phyloP scores from a whole-genome alignment of 1,140 invertebrate genomes.

The Ladona fulva region DNA sequence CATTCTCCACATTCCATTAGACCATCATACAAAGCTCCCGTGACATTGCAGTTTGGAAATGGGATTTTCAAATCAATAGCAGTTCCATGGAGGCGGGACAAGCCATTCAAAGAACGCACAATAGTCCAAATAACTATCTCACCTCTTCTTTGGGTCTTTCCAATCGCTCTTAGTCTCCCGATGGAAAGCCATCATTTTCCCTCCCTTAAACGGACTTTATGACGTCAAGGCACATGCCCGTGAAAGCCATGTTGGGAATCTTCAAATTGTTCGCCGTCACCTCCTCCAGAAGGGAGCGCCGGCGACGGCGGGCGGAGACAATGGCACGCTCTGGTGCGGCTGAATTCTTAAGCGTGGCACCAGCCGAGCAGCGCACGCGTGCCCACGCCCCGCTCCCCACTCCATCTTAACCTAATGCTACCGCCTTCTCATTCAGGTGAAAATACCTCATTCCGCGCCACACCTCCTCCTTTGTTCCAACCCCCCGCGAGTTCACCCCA shows the following conservation, averaged over 20 bases:
- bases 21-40: no score
- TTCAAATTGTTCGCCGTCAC: not conserved
- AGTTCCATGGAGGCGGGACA: no score
- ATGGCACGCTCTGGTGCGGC: not conserved
- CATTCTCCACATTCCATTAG: no score
- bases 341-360: not conserved
- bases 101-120: no score
- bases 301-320: not conserved
- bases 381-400: not conserved
- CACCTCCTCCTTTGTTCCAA: not conserved
- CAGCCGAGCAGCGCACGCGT: not conserved
- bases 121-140: no score
- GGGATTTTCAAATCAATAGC: no score
- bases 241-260: constrained; percentile 4
- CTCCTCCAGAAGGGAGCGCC: not conserved
- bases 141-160: no score
- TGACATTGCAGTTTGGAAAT: no score
- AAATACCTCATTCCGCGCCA: not conserved
- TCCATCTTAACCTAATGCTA: not conserved
- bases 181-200: not conserved
- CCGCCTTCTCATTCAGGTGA: not conserved
- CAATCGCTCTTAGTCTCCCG: no score
- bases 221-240: not conserved
- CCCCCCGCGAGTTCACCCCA: not conserved
- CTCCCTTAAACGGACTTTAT: not conserved